A percentile compares a stretch with the other conserved stretches of the same genome.
Conservation (phyloP, 1,140 invertebrate genomes). For the Dendroctonus ponderosae region DNA sequence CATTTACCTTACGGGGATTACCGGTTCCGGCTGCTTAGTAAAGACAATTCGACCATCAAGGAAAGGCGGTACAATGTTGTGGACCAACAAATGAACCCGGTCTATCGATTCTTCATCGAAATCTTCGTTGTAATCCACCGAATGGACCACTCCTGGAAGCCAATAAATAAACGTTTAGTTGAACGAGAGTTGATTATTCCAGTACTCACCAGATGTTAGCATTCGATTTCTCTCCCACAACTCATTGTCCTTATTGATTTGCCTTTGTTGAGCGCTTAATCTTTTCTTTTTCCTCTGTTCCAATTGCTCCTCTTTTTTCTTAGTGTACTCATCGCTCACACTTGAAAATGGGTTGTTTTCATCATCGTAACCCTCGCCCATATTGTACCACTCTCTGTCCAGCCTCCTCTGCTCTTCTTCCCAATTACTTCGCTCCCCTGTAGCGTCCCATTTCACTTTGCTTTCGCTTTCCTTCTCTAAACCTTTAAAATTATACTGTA, state of each 20-base stretch:
- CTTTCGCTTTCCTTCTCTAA: conserved; percentile 48
- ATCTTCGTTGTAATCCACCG: conserved; percentile 87
- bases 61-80: conserved; percentile 98
- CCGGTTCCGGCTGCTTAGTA: conserved; percentile 97
- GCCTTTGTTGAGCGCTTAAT: conserved; percentile 89
- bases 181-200: not conserved
- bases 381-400: conserved; percentile 95
- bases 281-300: conserved; percentile 88
- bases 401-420: conserved; percentile 90
- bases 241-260: conserved; percentile 97
- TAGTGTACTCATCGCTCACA: conserved; percentile 86
- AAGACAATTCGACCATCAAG: conserved; percentile 98
- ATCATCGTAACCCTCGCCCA: conserved; percentile 92
- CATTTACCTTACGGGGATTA: conserved; percentile 77
- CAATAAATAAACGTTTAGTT: conserved; percentile 2
- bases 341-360: conserved; percentile 90
- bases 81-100: conserved; percentile 92
- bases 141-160: conserved; percentile 77
- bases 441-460: conserved; percentile 56
- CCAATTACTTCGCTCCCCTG: conserved; percentile 78
- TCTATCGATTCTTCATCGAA: conserved; percentile 90
- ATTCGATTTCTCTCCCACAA: conserved; percentile 98
- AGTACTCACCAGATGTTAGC: conserved; percentile 77
- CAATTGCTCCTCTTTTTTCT: conserved; percentile 87
- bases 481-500: conserved; percentile 4